A percentile compares a stretch with the other conserved stretches of the same genome.
Conservation (phyloP, 2,888 invertebrate genomes). For the Acleris literana region DNA sequence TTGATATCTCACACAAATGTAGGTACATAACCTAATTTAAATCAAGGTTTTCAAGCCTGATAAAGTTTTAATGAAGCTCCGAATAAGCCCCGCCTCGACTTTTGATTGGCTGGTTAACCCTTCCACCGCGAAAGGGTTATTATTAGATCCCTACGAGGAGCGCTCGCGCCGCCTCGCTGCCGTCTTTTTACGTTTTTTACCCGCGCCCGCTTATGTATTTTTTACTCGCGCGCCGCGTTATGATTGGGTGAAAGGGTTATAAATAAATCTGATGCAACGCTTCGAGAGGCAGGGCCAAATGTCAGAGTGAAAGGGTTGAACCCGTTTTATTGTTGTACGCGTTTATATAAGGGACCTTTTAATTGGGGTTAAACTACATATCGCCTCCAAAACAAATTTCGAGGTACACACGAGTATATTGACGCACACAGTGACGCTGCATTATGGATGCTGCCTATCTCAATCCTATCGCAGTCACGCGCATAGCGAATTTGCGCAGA, state of each 20-base stretch:
- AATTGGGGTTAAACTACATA: constrained; percentile 58
- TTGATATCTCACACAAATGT: background rate
- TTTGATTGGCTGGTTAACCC: constrained; percentile 75
- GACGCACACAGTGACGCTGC: constrained; percentile 4
- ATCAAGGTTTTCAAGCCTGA: constrained; percentile 8
- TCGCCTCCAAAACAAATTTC: background rate
- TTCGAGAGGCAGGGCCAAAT: constrained; percentile 45
- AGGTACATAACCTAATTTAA: constrained; percentile 12
- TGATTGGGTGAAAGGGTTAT: constrained; percentile 79
- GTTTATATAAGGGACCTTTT: constrained; percentile 49
- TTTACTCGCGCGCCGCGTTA: constrained; percentile 60
- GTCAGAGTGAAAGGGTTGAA: constrained; percentile 68
- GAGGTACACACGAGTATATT: background rate
- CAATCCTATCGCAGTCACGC: constrained; percentile 35
- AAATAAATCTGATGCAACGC: constrained; percentile 65
- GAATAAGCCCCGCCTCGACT: constrained; percentile 66
- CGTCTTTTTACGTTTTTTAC: constrained; percentile 77
- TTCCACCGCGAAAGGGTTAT: constrained; percentile 78
- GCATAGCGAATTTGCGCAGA: constrained; percentile 36
- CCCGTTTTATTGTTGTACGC: constrained; percentile 52
- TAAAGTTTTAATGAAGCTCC: constrained; percentile 44
- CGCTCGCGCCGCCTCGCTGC: constrained; percentile 67
- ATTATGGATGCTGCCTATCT: constrained; percentile 18
- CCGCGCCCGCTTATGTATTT: constrained; percentile 59
- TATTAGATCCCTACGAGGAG: constrained; percentile 67